Conservation (phyloP, 1,140 invertebrate species). For the Holotrichia oblita region DNA sequence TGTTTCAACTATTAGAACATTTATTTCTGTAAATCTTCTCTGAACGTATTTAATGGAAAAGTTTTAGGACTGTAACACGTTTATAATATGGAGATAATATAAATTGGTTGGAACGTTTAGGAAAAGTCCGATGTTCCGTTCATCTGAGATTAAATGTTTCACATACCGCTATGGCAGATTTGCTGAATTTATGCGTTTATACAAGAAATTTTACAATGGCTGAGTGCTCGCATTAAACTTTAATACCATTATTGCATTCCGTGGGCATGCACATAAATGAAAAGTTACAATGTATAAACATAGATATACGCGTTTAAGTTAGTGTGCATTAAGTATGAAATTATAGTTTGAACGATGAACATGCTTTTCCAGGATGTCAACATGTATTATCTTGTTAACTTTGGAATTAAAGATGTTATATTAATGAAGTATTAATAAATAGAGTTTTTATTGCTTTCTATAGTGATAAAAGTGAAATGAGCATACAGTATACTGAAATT, state of each 20-base stretch:
- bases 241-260: slow-evolving; percentile 32
- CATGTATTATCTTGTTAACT: no score
- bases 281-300: background rate
- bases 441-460: no score
- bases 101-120: background rate
- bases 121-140: slow-evolving; percentile 27
- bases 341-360: no score
- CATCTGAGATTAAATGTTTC: slow-evolving; percentile 30
- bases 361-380: no score
- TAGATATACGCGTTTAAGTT: no score
- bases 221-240: slow-evolving; percentile 19
- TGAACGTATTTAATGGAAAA: background rate
- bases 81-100: background rate
- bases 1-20: background rate
- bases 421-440: no score
- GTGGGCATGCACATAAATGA: background rate
- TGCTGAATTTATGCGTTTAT: slow-evolving; percentile 8
- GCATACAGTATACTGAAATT: no score
- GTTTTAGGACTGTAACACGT: background rate
- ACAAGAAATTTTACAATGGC: slow-evolving; percentile 13
- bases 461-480: no score
- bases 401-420: no score
- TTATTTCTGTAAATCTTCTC: background rate
- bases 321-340: no score
- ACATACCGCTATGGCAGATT: slow-evolving; percentile 3